phyloP scores from a whole-genome alignment of 2,888 invertebrate genomes.

The Yponomeuta evonymella region DNA sequence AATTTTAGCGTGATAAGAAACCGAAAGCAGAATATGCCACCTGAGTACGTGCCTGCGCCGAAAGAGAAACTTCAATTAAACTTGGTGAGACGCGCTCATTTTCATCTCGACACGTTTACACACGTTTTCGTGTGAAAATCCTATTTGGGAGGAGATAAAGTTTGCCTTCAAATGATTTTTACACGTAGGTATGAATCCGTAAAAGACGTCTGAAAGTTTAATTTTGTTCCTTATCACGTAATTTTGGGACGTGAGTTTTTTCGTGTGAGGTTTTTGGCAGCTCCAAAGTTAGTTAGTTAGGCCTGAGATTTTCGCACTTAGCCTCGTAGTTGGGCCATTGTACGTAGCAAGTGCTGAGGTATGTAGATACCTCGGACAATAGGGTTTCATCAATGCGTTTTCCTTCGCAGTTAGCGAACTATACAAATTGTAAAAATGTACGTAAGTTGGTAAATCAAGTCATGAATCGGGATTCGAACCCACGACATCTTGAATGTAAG shows the following conservation, averaged over 20 bases:
- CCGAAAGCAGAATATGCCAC: not conserved
- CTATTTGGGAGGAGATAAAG: not conserved
- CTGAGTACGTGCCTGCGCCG: not conserved
- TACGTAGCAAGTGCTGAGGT: no score
- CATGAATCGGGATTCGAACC: no score
- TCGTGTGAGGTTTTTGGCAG: not conserved
- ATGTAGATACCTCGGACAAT: no score
- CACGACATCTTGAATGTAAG: no score
- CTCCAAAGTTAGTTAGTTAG: no score
- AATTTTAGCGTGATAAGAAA: no score
- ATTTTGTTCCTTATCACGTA: not conserved
- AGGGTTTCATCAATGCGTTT: no score
- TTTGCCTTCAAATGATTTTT: not conserved
- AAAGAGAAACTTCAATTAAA: slow-evolving; percentile 2
- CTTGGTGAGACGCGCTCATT: slow-evolving; percentile 4
- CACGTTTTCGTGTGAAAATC: not conserved
- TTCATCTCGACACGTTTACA: not conserved
- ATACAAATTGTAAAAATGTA: no score
- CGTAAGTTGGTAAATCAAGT: no score
- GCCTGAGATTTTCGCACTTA: no score
- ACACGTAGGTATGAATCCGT: not conserved
- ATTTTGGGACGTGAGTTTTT: not conserved
- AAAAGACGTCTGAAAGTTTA: not conserved
- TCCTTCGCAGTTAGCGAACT: no score
- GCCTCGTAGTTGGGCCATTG: no score